Evolutionary conservation across 2,888 invertebrate genomes (phyloP).

Genomic region (Parnassius apollo): DNA sequence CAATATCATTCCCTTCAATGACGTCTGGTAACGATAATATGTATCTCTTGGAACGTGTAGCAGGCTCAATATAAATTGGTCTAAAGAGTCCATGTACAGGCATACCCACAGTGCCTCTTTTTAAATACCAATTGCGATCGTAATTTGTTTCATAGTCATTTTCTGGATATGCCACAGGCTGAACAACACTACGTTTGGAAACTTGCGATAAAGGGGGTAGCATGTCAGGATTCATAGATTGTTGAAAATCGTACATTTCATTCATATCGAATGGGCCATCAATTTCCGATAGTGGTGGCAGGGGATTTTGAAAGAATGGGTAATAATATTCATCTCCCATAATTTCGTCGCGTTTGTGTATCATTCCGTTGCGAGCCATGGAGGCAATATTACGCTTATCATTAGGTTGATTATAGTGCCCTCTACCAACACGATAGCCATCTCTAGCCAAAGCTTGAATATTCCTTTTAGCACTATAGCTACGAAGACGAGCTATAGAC

Average conservation of each 20-base stretch:
- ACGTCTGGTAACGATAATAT: conserved; percentile 63
- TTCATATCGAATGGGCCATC: conserved; percentile 66
- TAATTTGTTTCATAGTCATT: conserved; percentile 48
- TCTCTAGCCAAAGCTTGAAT: conserved; percentile 83
- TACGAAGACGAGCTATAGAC: conserved; percentile 84
- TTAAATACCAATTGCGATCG: conserved; percentile 63
- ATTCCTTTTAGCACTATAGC: conserved; percentile 83
- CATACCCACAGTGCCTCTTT: conserved; percentile 77
- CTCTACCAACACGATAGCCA: conserved; percentile 72
- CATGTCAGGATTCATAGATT: conserved; percentile 70
- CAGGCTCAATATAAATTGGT: conserved; percentile 57
- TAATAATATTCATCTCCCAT: conserved; percentile 68
- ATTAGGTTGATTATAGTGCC: conserved; percentile 64
- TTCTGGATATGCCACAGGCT: conserved; percentile 43
- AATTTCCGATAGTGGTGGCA: conserved; percentile 67
- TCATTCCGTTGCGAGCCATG: conserved; percentile 79
- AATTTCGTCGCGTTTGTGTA: conserved; percentile 62
- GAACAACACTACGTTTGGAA: conserved; percentile 57
- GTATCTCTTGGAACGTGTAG: conserved; percentile 61
- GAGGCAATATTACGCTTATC: conserved; percentile 83
- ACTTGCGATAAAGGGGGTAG: conserved; percentile 68
- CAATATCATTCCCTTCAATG: conserved; percentile 81
- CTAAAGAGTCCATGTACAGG: conserved; percentile 68
- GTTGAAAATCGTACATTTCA: conserved; percentile 69
- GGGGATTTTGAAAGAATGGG: conserved; percentile 70